These are phyloP conservation scores for Lithophane leautieri DNA, from an alignment of 2,888 invertebrate genomes.

Conservation along the genomic window DNA sequence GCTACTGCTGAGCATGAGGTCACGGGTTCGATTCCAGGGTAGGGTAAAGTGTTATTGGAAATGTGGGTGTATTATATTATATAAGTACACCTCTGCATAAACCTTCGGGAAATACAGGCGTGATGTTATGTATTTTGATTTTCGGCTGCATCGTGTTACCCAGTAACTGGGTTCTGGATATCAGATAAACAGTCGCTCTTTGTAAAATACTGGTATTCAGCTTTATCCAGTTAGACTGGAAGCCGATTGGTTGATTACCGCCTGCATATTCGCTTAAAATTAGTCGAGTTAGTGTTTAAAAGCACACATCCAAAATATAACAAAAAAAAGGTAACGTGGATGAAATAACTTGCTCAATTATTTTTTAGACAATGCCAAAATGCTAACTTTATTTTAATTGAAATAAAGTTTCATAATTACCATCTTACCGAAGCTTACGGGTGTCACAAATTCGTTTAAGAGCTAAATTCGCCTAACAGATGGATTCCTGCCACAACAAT, in stretches of 20 bases:
- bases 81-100: no score
- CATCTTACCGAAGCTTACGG: conserved; percentile 19
- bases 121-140: no score
- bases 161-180: not conserved
- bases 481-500: conserved; percentile 48
- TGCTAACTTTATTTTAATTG: not conserved
- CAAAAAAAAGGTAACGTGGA: not conserved
- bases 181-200: no score
- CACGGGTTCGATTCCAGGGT: no score
- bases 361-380: not conserved
- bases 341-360: not conserved
- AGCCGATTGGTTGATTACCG: not conserved
- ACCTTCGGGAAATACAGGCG: no score
- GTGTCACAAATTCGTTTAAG: conserved; percentile 35
- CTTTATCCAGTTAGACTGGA: not conserved
- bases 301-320: no score
- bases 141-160: no score
- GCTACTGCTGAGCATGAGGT: no score
- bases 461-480: conserved; percentile 44
- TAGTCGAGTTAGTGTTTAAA: not conserved
- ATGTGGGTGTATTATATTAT: no score
- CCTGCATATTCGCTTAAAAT: not conserved
- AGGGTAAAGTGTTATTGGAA: no score
- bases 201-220: no score
- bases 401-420: conserved; percentile 20